Evolutionary conservation across 2,888 invertebrate species (phyloP).

Genomic region (Ceramica pisi): DNA sequence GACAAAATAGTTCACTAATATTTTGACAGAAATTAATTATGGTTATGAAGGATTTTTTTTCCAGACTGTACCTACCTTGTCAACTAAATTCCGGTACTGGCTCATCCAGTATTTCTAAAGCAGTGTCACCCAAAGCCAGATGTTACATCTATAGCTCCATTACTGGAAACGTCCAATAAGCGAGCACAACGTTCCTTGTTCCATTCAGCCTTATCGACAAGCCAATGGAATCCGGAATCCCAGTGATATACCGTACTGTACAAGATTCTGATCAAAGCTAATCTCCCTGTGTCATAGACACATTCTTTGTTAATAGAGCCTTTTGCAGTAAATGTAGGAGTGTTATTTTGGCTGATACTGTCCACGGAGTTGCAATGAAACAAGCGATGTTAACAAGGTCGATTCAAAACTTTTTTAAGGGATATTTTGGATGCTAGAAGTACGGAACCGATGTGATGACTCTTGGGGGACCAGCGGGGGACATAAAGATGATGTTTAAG

Average conservation of each 20-base stretch:
- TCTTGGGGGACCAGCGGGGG: too few relatives aligned
- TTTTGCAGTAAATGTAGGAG: not conserved
- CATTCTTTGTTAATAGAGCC: not conserved
- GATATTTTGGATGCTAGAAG: too few relatives aligned
- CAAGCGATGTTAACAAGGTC: not conserved
- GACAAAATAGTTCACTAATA: too few relatives aligned
- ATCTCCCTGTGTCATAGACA: not conserved
- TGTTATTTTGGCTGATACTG: not conserved
- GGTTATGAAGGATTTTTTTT: too few relatives aligned
- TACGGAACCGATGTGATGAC: too few relatives aligned
- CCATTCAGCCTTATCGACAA: slow-evolving; percentile 8
- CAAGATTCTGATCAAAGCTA: slow-evolving; percentile 3
- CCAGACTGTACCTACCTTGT: not conserved
- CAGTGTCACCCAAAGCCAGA: slow-evolving; percentile 3
- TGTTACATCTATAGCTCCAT: slow-evolving; percentile 16
- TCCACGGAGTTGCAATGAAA: not conserved
- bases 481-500: too few relatives aligned
- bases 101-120: slow-evolving; percentile 13
- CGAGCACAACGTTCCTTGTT: slow-evolving; percentile 8
- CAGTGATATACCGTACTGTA: not conserved
- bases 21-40: too few relatives aligned
- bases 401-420: not conserved
- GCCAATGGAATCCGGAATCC: slow-evolving; percentile 1
- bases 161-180: slow-evolving; percentile 37
- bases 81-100: not conserved